Evolutionary conservation across 2,888 invertebrate genomes (phyloP), one percentile per base, ranked within the genome.

Genomic region (Pseudanteris insignis): DNA sequence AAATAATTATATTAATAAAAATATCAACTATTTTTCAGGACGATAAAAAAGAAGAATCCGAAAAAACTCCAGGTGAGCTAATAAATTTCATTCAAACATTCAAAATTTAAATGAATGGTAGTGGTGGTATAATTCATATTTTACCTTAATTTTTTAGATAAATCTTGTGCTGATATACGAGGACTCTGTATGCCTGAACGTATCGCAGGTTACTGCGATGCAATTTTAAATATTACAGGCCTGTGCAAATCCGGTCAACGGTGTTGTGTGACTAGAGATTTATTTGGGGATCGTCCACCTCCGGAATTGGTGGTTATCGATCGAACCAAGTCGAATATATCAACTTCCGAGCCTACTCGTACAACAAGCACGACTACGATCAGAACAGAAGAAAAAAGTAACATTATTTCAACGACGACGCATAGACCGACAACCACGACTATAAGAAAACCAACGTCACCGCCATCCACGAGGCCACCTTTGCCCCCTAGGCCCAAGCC

Each of bases 191-290:
- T 94, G 47, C 88, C 90, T 12, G 88, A 90, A 41, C 83, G 89
- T 13, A 88, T 94, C 59, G 88, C 92, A 0, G 88, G 89, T 73
- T 94, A 94, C 78, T 94, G 94, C 76, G 92, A 93, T 71, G 92
- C 92, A 0, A 90, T 92, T 67, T 81, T 93, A 38, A 88, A 88
- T 38, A 86, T 88, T 1, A 83, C 85, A 24, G 86, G 86, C 18
- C 83, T 92, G 1, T 94, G 94, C 77, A 88, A 89, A 68, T 80
- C 86, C 9, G 90, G 89, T 0, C 83, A 89, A 55, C 86, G 88
- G 51, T 94, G 94, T 80, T 94, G 94, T 80, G 91, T 93, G 2
- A 87, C 89, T 8, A 84, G 87, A 63, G 90, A 92, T 69, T 84
- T 83, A 6, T 91, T 88, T 72, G 86, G 87, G 0, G 88, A 89